These are phyloP conservation scores for Hapalemur alaotrensis DNA, from an alignment of 2,797 vertebrate species.

Conservation along the genomic window DNA sequence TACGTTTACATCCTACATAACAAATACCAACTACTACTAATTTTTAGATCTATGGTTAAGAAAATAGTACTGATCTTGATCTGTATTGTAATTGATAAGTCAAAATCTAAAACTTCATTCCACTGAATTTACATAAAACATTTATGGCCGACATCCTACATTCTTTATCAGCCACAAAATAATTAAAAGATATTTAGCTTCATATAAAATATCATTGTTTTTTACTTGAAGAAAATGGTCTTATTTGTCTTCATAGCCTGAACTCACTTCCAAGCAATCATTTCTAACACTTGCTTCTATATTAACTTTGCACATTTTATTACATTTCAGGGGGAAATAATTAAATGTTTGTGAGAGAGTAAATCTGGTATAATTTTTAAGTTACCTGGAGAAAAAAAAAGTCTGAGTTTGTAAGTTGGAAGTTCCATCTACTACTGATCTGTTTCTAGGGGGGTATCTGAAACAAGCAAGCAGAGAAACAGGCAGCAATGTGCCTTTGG, in stretches of 20 bases:
- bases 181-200: not conserved
- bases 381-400: not conserved
- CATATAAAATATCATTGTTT: not conserved
- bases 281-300: constrained; percentile 23
- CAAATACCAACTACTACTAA: not conserved
- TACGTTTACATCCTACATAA: not conserved
- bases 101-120: constrained; percentile 6
- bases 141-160: not conserved
- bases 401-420: not conserved
- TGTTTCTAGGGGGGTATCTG: not conserved
- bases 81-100: not conserved
- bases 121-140: constrained; percentile 6
- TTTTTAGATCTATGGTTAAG: not conserved
- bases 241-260: not conserved
- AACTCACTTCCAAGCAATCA: constrained; percentile 43
- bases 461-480: not conserved
- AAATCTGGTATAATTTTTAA: constrained; percentile 17
- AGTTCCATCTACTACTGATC: not conserved
- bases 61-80: constrained; percentile 12
- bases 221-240: not conserved
- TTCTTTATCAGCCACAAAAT: not conserved
- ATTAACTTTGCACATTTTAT: constrained; percentile 54
- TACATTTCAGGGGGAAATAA: constrained; percentile 52
- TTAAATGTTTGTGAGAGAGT: constrained; percentile 50
- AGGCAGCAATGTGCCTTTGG: not conserved